A percentile compares a stretch with the other conserved stretches of the same genome.
phyloP scores from a whole-genome alignment of 2,797 vertebrate genomes.

The Steatocranus sp. region DNA sequence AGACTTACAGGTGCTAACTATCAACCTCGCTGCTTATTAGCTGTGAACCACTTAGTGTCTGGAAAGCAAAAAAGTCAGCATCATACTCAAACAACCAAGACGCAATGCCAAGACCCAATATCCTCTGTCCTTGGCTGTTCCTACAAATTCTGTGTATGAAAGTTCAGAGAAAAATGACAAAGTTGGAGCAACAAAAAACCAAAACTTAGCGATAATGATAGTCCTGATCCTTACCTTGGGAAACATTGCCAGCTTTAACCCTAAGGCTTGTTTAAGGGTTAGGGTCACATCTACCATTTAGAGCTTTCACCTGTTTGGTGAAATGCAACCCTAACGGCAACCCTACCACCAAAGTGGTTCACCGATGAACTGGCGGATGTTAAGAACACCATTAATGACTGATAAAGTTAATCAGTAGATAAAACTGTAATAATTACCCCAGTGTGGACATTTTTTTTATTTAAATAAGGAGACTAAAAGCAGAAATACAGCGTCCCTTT shows the following conservation, averaged over 20 bases:
- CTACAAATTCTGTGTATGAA: neutral
- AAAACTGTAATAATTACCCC: neutral
- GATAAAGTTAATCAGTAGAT: neutral
- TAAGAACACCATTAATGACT: neutral
- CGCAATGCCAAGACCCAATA: neutral
- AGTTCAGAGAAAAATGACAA: neutral
- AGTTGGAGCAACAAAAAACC: neutral
- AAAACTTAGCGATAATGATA: neutral
- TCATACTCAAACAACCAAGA: neutral
- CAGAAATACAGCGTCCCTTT: conserved; percentile 15
- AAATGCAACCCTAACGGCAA: neutral
- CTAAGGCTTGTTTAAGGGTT: neutral
- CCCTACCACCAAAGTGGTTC: neutral
- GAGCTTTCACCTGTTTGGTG: neutral
- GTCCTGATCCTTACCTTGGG: neutral
- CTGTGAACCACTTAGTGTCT: neutral
- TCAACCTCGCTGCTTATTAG: neutral
- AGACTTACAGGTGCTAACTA: neutral
- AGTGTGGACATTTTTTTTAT: neutral
- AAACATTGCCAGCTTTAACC: neutral
- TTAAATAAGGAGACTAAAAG: neutral
- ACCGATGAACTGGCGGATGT: neutral
- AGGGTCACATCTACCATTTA: neutral
- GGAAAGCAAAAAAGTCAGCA: neutral
- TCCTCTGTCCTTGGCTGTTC: neutral